Conservation (phyloP, 1,140 invertebrate genomes). For the Argopecten irradians region DNA sequence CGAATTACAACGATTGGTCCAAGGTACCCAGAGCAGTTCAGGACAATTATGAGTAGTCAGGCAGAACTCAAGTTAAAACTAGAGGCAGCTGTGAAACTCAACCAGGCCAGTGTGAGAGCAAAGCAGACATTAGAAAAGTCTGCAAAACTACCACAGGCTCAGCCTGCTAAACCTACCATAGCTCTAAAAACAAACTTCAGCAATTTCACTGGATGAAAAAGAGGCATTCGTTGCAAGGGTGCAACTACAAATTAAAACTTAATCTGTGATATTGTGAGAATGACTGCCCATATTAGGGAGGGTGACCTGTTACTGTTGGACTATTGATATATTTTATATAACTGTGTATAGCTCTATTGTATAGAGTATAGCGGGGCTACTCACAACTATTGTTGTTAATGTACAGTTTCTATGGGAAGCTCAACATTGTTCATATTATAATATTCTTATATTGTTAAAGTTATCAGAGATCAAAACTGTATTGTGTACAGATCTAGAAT, state of each 20-base stretch:
- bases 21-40: slow-evolving; percentile 89
- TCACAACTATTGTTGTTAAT: not conserved
- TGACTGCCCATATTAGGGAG: not conserved
- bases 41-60: slow-evolving; percentile 90
- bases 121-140: slow-evolving; percentile 74
- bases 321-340: slow-evolving; percentile 24
- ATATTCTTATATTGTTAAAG: not conserved
- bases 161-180: slow-evolving; percentile 86
- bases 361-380: not conserved
- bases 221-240: not conserved
- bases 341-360: not conserved
- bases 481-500: not conserved
- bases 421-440: not conserved
- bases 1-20: slow-evolving; percentile 94
- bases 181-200: slow-evolving; percentile 97
- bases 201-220: slow-evolving; percentile 81
- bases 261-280: slow-evolving; percentile 24
- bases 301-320: not conserved
- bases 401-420: slow-evolving; percentile 1
- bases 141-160: slow-evolving; percentile 58
- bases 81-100: slow-evolving; percentile 88
- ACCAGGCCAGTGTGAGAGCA: slow-evolving; percentile 75
- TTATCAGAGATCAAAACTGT: not conserved
- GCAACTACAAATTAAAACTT: not conserved
- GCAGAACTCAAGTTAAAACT: slow-evolving; percentile 87